A percentile compares a stretch with the other conserved stretches of the same genome.
Conservation (phyloP, 2,113 vertebrate species). For the Pomatorhinus ruficollis region DNA sequence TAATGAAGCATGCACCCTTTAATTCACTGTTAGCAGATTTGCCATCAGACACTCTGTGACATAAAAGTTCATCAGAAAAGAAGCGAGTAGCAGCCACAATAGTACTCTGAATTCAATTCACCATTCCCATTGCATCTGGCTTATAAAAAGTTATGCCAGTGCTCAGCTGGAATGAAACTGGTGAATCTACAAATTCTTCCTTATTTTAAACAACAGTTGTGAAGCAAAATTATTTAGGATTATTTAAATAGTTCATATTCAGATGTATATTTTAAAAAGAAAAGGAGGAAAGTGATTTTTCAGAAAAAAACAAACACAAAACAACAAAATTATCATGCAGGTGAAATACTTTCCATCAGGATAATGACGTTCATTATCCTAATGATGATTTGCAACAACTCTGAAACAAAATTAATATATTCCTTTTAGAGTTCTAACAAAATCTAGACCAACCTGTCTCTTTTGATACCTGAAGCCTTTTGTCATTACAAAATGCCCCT, state of each 20-base stretch:
- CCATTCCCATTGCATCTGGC: constrained; percentile 10
- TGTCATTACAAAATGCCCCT: constrained; percentile 87
- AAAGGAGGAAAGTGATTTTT: constrained; percentile 33
- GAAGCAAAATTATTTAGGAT: neutral
- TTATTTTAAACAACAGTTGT: neutral
- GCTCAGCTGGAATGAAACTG: constrained; percentile 31
- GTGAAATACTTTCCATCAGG: constrained; percentile 33
- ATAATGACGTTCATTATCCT: constrained; percentile 53
- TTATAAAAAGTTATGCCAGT: neutral
- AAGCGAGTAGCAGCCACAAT: neutral
- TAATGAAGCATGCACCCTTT: neutral
- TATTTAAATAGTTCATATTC: neutral
- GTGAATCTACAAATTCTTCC: constrained; percentile 27
- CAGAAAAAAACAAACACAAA: constrained; percentile 31
- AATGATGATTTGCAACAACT: constrained; percentile 61
- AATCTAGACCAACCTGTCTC: constrained; percentile 80
- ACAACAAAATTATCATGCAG: constrained; percentile 41
- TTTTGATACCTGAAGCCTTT: constrained; percentile 81
- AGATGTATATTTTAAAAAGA: neutral
- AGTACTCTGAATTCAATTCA: constrained; percentile 22
- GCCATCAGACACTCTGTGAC: neutral
- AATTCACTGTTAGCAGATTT: neutral
- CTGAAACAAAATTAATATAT: constrained; percentile 68
- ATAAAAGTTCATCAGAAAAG: neutral
- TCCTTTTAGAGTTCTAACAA: constrained; percentile 57